These are phyloP conservation scores for Zingel zingel DNA, from an alignment of 2,113 vertebrate species.

Conservation along the genomic window DNA sequence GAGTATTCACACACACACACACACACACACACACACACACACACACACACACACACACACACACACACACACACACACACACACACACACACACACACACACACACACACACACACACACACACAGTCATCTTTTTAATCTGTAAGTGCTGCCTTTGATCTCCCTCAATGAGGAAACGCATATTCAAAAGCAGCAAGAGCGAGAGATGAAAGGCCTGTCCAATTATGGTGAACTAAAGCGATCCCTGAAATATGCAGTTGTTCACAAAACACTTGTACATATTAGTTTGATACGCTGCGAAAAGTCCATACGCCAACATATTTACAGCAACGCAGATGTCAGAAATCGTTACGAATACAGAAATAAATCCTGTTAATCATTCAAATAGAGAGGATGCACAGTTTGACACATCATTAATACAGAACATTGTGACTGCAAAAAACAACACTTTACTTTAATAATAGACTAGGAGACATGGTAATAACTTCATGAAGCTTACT, in stretches of 20 bases:
- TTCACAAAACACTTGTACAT: conserved; percentile 73
- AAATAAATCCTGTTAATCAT: conserved; percentile 43
- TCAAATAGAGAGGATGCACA: conserved; percentile 12
- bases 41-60: too few relatives aligned
- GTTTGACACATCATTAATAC: conserved; percentile 29
- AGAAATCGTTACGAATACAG: conserved; percentile 14
- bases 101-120: conserved; percentile 14
- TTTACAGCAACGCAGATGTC: conserved; percentile 33
- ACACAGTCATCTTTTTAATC: conserved; percentile 68
- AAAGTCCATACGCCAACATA: conserved; percentile 10
- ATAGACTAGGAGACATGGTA: not conserved
- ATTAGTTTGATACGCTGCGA: conserved; percentile 31
- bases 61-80: conserved; percentile 23
- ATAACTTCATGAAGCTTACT: not conserved
- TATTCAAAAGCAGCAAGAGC: conserved; percentile 65
- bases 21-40: too few relatives aligned
- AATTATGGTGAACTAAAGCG: conserved; percentile 68
- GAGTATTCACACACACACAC: conserved; percentile 18
- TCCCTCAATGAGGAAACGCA: conserved; percentile 65
- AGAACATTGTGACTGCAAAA: conserved; percentile 9
- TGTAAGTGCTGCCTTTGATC: conserved; percentile 77
- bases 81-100: conserved; percentile 6
- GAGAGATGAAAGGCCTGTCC: conserved; percentile 68
- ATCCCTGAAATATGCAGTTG: conserved; percentile 55
- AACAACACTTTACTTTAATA: not conserved